These are phyloP conservation scores for Yasuhikotakia modesta DNA, from an alignment of 2,797 vertebrate species.

Conservation along the genomic window DNA sequence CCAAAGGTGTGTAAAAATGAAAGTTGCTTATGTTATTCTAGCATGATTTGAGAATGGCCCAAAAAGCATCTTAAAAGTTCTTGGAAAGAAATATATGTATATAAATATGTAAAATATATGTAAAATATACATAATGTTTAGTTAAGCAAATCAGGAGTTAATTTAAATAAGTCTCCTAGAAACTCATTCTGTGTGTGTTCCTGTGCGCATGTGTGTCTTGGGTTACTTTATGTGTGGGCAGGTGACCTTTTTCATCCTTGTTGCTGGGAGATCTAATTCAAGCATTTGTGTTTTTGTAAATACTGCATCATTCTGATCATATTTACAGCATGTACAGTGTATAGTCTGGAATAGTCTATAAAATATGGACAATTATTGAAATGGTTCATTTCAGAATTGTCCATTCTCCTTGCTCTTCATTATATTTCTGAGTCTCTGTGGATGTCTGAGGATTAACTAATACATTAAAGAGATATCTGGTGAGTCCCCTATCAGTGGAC, in stretches of 20 bases:
- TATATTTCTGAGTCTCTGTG: too few species aligned
- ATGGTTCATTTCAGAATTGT: background rate
- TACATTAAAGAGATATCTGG: too few species aligned
- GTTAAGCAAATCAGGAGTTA: too few species aligned
- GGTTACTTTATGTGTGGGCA: slow-evolving; percentile 16
- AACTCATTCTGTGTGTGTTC: background rate
- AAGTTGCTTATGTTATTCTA: background rate
- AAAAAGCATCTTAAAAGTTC: too few species aligned
- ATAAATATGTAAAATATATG: too few species aligned
- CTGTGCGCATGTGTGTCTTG: background rate
- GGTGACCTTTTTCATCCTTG: slow-evolving; percentile 33
- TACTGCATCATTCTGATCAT: background rate
- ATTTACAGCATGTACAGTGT: background rate
- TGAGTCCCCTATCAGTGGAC: too few species aligned
- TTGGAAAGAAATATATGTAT: too few species aligned
- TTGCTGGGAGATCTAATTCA: slow-evolving; percentile 29
- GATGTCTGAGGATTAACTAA: too few species aligned
- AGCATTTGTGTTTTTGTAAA: slow-evolving; percentile 10
- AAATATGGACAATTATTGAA: background rate
- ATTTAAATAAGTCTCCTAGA: background rate
- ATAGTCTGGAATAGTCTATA: too few species aligned
- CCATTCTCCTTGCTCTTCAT: too few species aligned
- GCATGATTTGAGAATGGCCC: too few species aligned
- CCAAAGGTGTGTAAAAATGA: background rate
- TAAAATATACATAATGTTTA: too few species aligned